Evolutionary conservation across 2,113 vertebrate species (phyloP), one percentile per base, ranked within the genome.

Genomic region (Pseudopodoces humilis): DNA sequence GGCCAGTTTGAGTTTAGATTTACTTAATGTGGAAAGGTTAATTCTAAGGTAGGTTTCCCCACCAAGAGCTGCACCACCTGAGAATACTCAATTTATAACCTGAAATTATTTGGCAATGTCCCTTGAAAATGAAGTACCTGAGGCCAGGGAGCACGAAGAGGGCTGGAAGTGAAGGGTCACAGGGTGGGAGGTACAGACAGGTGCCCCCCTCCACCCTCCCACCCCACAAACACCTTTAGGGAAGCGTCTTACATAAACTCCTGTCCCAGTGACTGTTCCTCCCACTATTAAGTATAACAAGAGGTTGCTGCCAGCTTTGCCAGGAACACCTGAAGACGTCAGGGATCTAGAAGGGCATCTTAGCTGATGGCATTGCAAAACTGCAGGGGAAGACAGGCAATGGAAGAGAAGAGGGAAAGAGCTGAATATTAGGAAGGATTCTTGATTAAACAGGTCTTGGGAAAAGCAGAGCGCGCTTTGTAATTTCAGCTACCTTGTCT

Each of bases 211-310:
- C 79, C 65, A 3, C 94, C 97, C 96, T 33, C 88, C 86, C 82
- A 37, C 65, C 83, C 95, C 56, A 25, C 39, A 47, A 94, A 75
- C 86, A 72, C 72, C 67, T 83, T 96, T 30, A 92, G 86, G 37
- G 56, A 80, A 94, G 82, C 55, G 23, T 97, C 98, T 98, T 98
- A 99, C 99, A 97, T 98, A 99, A 90, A 83, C 64, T 93, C 97
- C 97, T 77, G 97, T 96, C 86, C 97, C 98, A 63, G 98, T 82
- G 93, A 93, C 96, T 67, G 98, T 81, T 92, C 97, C 98, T 97
- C 98, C 98, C 95, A 99, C 97, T 96, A 99, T 95, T 94, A 98
- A 97, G 91, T 95, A 91, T 46, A 99, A 98, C 53, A 98, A 82
- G n/a, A 98, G 94, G 91, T 98, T 99, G 91, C 98, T 98, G 81